Evolutionary conservation across 1,140 invertebrate species (phyloP).

Genomic region (Brachionus plicatilis): DNA sequence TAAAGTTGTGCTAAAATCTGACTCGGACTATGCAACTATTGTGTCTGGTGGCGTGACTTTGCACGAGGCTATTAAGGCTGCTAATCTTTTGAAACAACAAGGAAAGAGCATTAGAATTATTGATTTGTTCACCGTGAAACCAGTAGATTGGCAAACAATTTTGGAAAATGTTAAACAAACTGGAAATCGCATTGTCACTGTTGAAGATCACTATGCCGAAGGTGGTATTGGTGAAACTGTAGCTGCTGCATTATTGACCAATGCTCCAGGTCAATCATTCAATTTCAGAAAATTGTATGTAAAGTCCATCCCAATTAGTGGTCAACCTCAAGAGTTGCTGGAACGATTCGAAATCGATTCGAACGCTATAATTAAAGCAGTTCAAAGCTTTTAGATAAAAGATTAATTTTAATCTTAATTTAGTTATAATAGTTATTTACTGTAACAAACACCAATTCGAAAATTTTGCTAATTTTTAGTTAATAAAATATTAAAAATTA

Average conservation of each 20-base stretch:
- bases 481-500: neutral
- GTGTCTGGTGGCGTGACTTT: slow-evolving; percentile 88
- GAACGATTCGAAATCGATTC: slow-evolving; percentile 41
- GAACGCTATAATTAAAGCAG: neutral
- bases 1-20: slow-evolving; percentile 58
- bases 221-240: slow-evolving; percentile 95
- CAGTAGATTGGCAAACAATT: slow-evolving; percentile 75
- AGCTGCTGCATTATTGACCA: slow-evolving; percentile 63
- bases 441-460: neutral
- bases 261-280: neutral
- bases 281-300: slow-evolving; percentile 39
- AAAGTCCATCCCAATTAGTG: slow-evolving; percentile 40
- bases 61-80: slow-evolving; percentile 79
- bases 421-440: neutral
- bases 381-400: slow-evolving; percentile 13
- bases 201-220: slow-evolving; percentile 91
- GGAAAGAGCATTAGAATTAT: slow-evolving; percentile 70
- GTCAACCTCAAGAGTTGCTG: slow-evolving; percentile 42
- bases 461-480: neutral
- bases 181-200: slow-evolving; percentile 77
- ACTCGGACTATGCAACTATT: slow-evolving; percentile 71
- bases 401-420: neutral
- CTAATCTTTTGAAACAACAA: slow-evolving; percentile 65
- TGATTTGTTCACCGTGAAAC: slow-evolving; percentile 93
- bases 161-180: slow-evolving; percentile 70